Base-by-base conservation (phyloP, 2,113 vertebrate genomes). In the Chunga burmeisteri region DNA sequence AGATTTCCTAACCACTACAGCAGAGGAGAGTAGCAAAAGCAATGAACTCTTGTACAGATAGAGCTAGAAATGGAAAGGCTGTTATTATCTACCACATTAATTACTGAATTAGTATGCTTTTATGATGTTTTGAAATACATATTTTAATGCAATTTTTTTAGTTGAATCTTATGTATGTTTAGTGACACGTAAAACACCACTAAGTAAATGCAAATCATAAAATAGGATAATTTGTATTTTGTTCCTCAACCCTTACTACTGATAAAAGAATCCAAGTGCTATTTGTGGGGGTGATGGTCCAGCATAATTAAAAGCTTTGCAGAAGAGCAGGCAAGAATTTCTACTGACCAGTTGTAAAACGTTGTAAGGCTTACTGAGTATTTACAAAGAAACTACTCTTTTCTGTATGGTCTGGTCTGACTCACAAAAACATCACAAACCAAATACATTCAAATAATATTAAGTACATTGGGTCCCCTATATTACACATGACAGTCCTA, bases 101-200 rank as follows among this genome's bases (percentile, higher is more conserved):
- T 96, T 97, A 98, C 61, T 77, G 26, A 81, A 96, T 88, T 88
- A 58, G 15, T 83, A 53, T 63, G 74, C 17, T 96, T 96, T 97
- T 79, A 62, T 36, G 38, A 61, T 72, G 56, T 68, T 95, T 85
- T 66, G 6, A 96, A 97, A 96, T 80, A 86, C 6, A 10, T 79
- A 96, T 87, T 97, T 97, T 85, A 87, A 94, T 3, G 11, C 27
- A 88, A 55, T 91, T 85, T 94, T 93, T 93, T 18, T 58, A 74
- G 90, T 90, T 92, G 87, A 66, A 91, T 97, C 27, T 98, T 93
- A 84, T 61, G 23, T 32, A 79, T 47, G 61, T 83, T 97, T 97
- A 96, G 94, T 95, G 66, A 88, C 59, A 94, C 15, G 93, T 30
- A 90, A 70, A 93, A 11, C 55, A 96, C 58, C 55, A 81, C 61